Percentiles rank a stretch among this genome's conserved stretches.
These are phyloP conservation scores for Drosophila burlai DNA, from an alignment of 1,140 invertebrate genomes.

Conservation along the genomic window DNA sequence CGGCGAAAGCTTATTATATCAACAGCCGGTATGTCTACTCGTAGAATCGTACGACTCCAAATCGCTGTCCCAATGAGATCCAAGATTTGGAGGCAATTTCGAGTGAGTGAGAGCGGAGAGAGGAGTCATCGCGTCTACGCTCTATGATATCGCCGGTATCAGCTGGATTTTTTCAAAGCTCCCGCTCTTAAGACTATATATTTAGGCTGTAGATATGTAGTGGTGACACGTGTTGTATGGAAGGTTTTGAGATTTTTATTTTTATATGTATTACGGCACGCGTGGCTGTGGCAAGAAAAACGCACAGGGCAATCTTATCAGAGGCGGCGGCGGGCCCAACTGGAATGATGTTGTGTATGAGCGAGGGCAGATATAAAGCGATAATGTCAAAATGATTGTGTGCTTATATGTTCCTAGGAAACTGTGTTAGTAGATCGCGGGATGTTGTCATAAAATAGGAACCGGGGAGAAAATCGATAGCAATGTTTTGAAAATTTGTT, in stretches of 20 bases:
- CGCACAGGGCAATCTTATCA: constrained; percentile 18
- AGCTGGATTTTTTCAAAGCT: constrained; percentile 20
- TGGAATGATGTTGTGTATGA: constrained; percentile 31
- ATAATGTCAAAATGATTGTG: constrained; percentile 13
- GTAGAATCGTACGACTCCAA: constrained; percentile 43
- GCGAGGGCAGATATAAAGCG: constrained; percentile 16
- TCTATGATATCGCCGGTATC: constrained; percentile 37
- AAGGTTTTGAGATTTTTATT: constrained; percentile 53
- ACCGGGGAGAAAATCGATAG: too few species aligned
- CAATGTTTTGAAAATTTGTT: background rate
- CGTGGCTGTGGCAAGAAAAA: constrained; percentile 34
- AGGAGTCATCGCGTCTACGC: background rate
- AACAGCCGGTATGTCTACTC: constrained; percentile 33
- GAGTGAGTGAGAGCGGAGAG: constrained; percentile 10
- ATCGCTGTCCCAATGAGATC: constrained; percentile 6
- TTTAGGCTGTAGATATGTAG: background rate
- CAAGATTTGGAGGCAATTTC: constrained; percentile 5
- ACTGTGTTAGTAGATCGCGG: background rate
- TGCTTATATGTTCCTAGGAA: background rate
- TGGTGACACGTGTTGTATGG: constrained; percentile 24
- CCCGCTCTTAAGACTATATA: constrained; percentile 6
- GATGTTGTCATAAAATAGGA: background rate
- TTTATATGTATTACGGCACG: constrained; percentile 47
- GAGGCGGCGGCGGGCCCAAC: constrained; percentile 16
- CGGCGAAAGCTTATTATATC: constrained; percentile 21